Base-by-base conservation (phyloP, 2,888 invertebrate genomes). In the Syrphus vitripennis region DNA sequence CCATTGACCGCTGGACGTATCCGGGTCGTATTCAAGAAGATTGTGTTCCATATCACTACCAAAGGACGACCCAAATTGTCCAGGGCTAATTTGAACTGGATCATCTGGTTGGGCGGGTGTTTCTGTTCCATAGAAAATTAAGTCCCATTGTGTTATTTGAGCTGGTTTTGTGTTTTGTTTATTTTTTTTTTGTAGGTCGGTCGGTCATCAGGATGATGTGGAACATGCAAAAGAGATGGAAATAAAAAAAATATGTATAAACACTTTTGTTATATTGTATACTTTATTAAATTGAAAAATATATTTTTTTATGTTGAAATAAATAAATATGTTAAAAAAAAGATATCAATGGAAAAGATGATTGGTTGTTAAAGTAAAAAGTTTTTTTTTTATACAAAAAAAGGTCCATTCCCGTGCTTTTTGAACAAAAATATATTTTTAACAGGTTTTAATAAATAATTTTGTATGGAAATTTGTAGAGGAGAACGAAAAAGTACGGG, bases 101-200 rank as follows among this genome's bases (percentile, higher is more conserved):
- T 92, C 93, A 21, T 91, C 93, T 63, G 94, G 94, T 89, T 95
- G 94, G 9, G 95, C 93, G 1, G 95, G 94, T 1, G 93, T 92
- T 88, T 95, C 95, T 1, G 97, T 97, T 50, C 97, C 97, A 92
- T 97, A 96, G 91, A 97, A 95, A 90, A 96, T 95, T 90, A 97
- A 92, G 91, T 96, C 95, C 97, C 97, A 97, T 89, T 96, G 95
- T 67, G 95, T 94, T 78, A 97, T 93, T 90, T 95, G 94, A 90
- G 94, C 93, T 93, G 89, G 24, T 71, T 57, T 61, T 16, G 50
- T 50, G 9, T 48, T 19, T 48, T 21, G 0, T 37, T 37, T n/a
- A 14, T 59, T 57, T 50, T 90, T 57, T 26, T 40, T 69, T 53
- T 79, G 48, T 76, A 71, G 75, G 63, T 65, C 45, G 59, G 50